Evolutionary conservation across 2,888 invertebrate genomes (phyloP).

Genomic region (Sarcophaga rosellei): DNA sequence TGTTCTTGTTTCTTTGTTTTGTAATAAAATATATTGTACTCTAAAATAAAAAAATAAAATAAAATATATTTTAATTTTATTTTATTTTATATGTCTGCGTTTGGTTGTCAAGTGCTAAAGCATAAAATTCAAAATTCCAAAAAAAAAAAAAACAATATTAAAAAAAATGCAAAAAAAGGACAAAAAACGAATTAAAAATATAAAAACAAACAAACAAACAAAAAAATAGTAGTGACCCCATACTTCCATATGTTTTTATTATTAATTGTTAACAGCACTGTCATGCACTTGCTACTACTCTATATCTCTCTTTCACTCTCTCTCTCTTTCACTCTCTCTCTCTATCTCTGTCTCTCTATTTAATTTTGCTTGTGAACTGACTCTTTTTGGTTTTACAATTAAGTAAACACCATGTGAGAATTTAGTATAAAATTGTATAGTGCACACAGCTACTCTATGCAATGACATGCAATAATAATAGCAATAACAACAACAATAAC

Average conservation of each 20-base stretch:
- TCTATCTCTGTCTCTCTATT: background rate
- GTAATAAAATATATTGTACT: conserved; percentile 6
- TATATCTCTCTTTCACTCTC: too few relatives aligned
- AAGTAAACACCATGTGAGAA: conserved; percentile 39
- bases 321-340: background rate
- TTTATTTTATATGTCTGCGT: conserved; percentile 62
- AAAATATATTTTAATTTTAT: background rate
- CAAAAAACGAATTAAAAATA: conserved; percentile 24
- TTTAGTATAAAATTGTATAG: conserved; percentile 64
- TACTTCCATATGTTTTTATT: background rate
- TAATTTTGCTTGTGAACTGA: background rate
- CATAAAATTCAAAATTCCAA: conserved; percentile 63
- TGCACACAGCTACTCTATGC: background rate
- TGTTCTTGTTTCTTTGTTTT: too few relatives aligned
- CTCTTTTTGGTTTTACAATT: conserved; percentile 25
- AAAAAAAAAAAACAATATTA: background rate
- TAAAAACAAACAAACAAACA: conserved; percentile 21
- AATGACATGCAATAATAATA: conserved; percentile 18
- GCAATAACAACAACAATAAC: too few relatives aligned
- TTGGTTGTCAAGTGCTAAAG: conserved; percentile 67
- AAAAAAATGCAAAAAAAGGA: conserved; percentile 35
- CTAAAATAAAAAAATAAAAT: conserved; percentile 35
- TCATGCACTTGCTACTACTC: background rate
- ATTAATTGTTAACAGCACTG: conserved; percentile 47
- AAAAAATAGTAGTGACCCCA: conserved; percentile 41